Percentiles rank a stretch among this genome's conserved stretches.
Evolutionary conservation across 2,113 vertebrate genomes (phyloP).

Genomic region (Epinephelus lanceolatus): DNA sequence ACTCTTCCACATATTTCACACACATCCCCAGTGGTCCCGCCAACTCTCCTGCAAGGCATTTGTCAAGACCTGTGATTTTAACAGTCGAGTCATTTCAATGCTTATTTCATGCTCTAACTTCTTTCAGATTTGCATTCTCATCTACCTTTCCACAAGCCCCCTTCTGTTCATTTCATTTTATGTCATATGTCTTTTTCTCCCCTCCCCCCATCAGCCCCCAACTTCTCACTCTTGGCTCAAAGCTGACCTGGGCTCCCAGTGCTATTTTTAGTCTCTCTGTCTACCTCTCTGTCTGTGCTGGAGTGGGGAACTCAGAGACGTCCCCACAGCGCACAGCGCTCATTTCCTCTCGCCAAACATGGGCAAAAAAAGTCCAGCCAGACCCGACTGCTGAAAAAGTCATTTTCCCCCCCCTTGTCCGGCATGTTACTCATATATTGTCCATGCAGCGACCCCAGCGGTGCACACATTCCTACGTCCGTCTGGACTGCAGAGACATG

Average conservation of each 20-base stretch:
- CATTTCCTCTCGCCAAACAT: constrained; percentile 79
- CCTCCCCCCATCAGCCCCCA: constrained; percentile 15
- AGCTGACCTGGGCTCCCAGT: constrained; percentile 61
- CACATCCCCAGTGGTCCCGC: constrained; percentile 8
- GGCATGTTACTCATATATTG: constrained; percentile 58
- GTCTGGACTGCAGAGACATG: constrained; percentile 51
- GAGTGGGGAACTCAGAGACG: constrained; percentile 64
- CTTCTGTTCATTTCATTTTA: constrained; percentile 37
- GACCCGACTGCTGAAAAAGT: constrained; percentile 58
- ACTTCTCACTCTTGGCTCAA: constrained; percentile 45
- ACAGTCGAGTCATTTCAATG: constrained; percentile 3
- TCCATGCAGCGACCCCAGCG: constrained; percentile 50
- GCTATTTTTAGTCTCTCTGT: constrained; percentile 74
- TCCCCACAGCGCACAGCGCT: constrained; percentile 61
- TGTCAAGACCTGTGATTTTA: constrained; percentile 22
- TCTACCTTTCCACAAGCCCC: constrained; percentile 6
- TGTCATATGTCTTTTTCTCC: constrained; percentile 22
- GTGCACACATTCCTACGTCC: constrained; percentile 47
- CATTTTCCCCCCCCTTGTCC: background rate
- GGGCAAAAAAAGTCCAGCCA: constrained; percentile 72
- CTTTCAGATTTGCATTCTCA: background rate
- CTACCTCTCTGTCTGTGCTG: constrained; percentile 63
- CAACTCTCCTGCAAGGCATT: constrained; percentile 13
- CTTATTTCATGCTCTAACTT: background rate
- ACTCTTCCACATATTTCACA: constrained; percentile 10